Base-by-base conservation (phyloP, 2,113 vertebrate species). In the Hirundichthys speculiger region DNA sequence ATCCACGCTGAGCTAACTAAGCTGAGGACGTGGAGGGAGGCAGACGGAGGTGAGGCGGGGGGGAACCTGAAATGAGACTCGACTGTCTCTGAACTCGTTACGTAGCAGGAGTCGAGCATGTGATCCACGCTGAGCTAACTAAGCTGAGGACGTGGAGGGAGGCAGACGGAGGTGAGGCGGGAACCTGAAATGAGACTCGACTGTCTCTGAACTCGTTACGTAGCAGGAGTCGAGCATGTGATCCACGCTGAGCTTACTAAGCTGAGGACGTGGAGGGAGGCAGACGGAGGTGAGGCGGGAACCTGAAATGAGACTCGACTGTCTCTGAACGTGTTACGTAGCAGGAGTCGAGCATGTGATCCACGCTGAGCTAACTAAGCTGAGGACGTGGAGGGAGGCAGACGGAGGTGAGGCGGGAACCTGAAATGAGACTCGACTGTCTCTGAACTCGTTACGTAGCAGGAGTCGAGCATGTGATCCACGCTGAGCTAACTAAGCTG, bases 261-360 rank as follows among this genome's bases (percentile, higher is more conserved):
- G 54, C 46, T 40, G 30, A 38, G 18, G 27, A 34, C 11, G 30
- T 5, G 30, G 30, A 34, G 30, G 30, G 30, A 9, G 11, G 4
- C 30, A 34, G 30, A 34, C 6, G 30, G 30, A 34, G 30, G 24
- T 18, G 21, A 43, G n/a, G 39, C 16, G 43, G 21, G 3, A 65
- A 43, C 47, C 12, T 41, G 2, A 67, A 55, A 45, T 11, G 16
- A 24, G n/a, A 41, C 53, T 13, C 19, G 64, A 58, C 55, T 27
- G 11, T 14, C 2, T 34, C 40, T 40, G 18, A 46, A 16, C 13
- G 14, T 20, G 12, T 54, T 16, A 71, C 20, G 25, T 1, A 41
- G 42, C 30, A 58, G 0, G 7, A 64, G 16, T 1, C 27, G 25
- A 49, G 42, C n/a, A 51, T 20, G 21, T 19, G 47, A 47, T 46